phyloP scores from a whole-genome alignment of 2,888 invertebrate species.

The Phaonia tiefii region DNA sequence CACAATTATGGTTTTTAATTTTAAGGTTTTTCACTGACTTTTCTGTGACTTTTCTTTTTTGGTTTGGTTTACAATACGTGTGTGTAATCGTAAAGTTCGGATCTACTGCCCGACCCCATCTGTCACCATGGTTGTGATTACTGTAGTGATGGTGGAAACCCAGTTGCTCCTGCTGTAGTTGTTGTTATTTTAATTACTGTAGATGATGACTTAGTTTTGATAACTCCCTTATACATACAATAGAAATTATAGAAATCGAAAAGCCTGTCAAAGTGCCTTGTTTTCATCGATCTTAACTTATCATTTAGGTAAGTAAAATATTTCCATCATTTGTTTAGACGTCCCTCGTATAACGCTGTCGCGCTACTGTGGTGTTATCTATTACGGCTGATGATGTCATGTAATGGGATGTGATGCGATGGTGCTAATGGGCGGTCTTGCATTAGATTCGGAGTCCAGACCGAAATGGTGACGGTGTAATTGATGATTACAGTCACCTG shows the following conservation, averaged over 20 bases:
- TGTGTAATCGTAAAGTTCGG: too few species aligned
- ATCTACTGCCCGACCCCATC: slow-evolving; percentile 30
- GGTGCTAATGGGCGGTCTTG: slow-evolving; percentile 50
- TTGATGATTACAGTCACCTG: slow-evolving; percentile 64
- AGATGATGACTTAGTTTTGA: slow-evolving; percentile 1
- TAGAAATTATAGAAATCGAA: slow-evolving; percentile 23
- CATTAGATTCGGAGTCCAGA: slow-evolving; percentile 56
- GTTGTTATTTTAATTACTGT: slow-evolving; percentile 4
- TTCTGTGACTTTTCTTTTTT: slow-evolving; percentile 35
- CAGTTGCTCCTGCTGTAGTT: slow-evolving; percentile 29
- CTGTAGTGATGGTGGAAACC: slow-evolving; percentile 27
- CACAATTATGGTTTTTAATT: slow-evolving; percentile 56
- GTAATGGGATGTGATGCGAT: slow-evolving; percentile 49
- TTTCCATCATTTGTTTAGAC: slow-evolving; percentile 17
- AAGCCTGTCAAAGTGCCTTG: not conserved
- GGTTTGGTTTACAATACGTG: not conserved
- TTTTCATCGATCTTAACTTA: not conserved
- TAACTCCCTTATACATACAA: slow-evolving; percentile 14
- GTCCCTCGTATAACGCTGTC: not conserved
- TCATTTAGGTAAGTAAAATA: not conserved
- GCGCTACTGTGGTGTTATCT: slow-evolving; percentile 19
- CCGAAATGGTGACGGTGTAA: slow-evolving; percentile 42
- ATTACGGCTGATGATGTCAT: slow-evolving; percentile 37
- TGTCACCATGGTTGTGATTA: slow-evolving; percentile 13
- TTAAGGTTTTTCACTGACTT: slow-evolving; percentile 16